Base-by-base conservation (phyloP, 2,113 vertebrate species). In the Aegithalos caudatus region DNA sequence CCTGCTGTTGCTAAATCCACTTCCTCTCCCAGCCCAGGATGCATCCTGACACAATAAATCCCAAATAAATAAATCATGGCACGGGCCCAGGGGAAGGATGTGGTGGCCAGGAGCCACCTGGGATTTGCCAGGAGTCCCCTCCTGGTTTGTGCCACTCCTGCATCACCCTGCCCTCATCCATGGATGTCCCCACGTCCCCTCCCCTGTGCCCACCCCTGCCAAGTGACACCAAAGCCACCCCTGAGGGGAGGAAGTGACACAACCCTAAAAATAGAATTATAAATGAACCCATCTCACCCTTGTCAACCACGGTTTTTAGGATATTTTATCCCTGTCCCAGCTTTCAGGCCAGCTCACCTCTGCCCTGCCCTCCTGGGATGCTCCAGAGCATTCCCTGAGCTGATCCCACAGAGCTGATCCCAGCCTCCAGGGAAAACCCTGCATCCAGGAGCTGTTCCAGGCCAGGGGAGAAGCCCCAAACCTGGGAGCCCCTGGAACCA, bases 1-100 rank as follows among this genome's bases (percentile, higher is more conserved):
- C 94, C 95, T 84, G 93, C 80, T 11, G 18, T 7, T 33, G 54
- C 70, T 95, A 47, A 94, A 96, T 72, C 83, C 86, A 70, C 92
- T 93, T 96, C 93, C 95, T 67, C 74, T 66, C 50, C 81, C 2
- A 17, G 37, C 37, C 2, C 27, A 45, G 74, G 54, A 61, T 11
- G 37, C 73, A 66, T 45, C 42, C 67, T 10, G 81, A 66, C 90
- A 70, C 83, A 48, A 94, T 38, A 84, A 91, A 74, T 29, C n/a
- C 25, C 60, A 50, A 47, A 42, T 12, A 60, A 71, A 64, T 4
- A 16, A 27, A 28, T 7, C 9, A 45, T 11, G 45, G 45, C 67
- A 12, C 35, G 27, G 66, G 37, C 86, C 5, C 1, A 12, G 54
- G 24, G 88, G 58, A 38, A 88, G 79, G 71, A 77, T 28, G 86